Evolutionary conservation across 2,113 vertebrate genomes (phyloP), one percentile per base, ranked within the genome.

Genomic region (Melozone crissalis): DNA sequence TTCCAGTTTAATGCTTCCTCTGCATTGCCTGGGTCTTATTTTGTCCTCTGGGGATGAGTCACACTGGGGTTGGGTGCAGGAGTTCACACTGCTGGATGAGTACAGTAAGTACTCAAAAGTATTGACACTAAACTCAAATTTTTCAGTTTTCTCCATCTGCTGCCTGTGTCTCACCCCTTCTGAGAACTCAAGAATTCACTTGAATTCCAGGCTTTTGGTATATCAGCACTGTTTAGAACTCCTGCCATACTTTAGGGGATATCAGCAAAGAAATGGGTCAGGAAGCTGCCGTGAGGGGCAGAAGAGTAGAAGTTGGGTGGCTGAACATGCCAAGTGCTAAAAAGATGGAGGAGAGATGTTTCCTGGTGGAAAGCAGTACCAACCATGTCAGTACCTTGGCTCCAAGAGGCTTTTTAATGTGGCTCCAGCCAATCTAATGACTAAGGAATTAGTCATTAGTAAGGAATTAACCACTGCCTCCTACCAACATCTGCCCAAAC

Each of bases 81-180:
- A 35, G 33, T 24, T 8, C 2, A 7, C 7, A 2, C 16, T n/a
- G 39, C 0, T 35, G 21, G 5, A 9, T 3, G 10, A 1, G 24
- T 44, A 31, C 35, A 24, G 5, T 2, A 5, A 0, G 1, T 16
- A 33, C 43, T 6, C 55, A 35, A 4, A 80, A 11, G 20, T 2
- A 21, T 9, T 5, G 4, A 16, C 16, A 1, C 31, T 17, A 4
- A 35, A 30, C n/a, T n/a, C n/a, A n/a, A n/a, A n/a, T n/a, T n/a
- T n/a, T 11, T 22, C 19, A 4, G 30, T 43, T 44, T 24, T 28
- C n/a, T 51, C 52, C 15, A 1, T 17, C 33, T 18, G 4, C 5
- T 35, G 12, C 20, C 6, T 8, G 16, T 10, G 31, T 30, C 31
- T n/a, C 28, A 4, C 3, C 44, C 58, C 28, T 9, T 15, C 19